A percentile compares a stretch with the other conserved stretches of the same genome.
Evolutionary conservation across 2,797 vertebrate species (phyloP).

Genomic region (Momotus momota): DNA sequence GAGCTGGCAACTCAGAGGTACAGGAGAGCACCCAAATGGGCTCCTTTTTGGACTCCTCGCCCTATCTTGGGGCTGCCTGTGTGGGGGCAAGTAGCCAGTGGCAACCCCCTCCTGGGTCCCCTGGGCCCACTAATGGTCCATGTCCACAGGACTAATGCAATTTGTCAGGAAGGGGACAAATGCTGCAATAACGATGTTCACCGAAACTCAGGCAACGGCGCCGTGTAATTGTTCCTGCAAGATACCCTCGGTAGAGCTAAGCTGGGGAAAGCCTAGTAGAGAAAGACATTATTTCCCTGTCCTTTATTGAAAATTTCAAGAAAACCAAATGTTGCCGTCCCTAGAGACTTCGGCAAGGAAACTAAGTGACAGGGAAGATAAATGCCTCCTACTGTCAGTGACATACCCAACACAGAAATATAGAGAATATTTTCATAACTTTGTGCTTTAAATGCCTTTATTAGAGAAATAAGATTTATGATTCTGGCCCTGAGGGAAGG

Average conservation of each 20-base stretch:
- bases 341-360: conserved; percentile 51
- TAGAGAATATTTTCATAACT: conserved; percentile 87
- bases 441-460: conserved; percentile 80
- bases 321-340: conserved; percentile 73
- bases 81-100: conserved; percentile 27
- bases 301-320: conserved; percentile 79
- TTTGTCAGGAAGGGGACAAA: conserved; percentile 81
- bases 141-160: conserved; percentile 68
- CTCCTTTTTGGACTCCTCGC: neutral
- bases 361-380: conserved; percentile 86
- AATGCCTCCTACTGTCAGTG: conserved; percentile 83
- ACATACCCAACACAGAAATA: conserved; percentile 80
- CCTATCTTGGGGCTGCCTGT: neutral
- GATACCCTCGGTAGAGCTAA: conserved; percentile 32
- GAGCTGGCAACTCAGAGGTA: conserved; percentile 43
- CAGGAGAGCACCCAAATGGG: neutral
- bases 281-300: conserved; percentile 73
- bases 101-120: conserved; percentile 54
- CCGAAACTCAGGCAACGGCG: conserved; percentile 13
- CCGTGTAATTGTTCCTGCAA: conserved; percentile 69
- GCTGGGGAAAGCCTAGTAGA: conserved; percentile 8
- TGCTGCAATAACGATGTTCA: conserved; percentile 75
- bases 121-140: conserved; percentile 58
- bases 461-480: conserved; percentile 80
- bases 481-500: conserved; percentile 34